Percentiles rank a stretch among this genome's conserved stretches.
phyloP scores from a whole-genome alignment of 2,888 invertebrate species.

The Leptinotarsa tumamoca region DNA sequence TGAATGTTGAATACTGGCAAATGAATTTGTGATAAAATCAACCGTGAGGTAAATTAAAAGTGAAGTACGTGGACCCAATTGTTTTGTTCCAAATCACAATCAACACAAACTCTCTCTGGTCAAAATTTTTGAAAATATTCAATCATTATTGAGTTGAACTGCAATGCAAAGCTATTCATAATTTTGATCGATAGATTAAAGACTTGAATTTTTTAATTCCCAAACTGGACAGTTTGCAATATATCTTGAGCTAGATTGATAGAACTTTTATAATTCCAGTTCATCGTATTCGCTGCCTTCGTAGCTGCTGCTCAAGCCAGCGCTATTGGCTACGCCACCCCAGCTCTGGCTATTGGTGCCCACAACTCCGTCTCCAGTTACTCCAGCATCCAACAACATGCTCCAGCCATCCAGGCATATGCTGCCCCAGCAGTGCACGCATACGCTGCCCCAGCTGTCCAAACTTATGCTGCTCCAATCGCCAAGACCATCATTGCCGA shows the following conservation, averaged over 20 bases:
- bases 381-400: slow-evolving; percentile 36
- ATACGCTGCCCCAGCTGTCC: slow-evolving; percentile 41
- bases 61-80: no score
- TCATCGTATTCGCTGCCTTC: slow-evolving; percentile 46
- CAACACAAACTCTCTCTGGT: no score
- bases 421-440: slow-evolving; percentile 45
- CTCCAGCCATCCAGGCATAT: slow-evolving; percentile 25
- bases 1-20: no score
- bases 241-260: neutral
- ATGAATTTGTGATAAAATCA: no score
- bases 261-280: slow-evolving; percentile 32
- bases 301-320: slow-evolving; percentile 45
- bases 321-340: slow-evolving; percentile 37
- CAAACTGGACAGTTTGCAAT: neutral
- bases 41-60: no score
- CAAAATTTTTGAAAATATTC: no score
- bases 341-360: slow-evolving; percentile 20
- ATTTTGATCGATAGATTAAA: no score
- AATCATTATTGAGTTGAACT: no score
- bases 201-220: no score
- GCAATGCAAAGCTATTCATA: no score
- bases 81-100: no score
- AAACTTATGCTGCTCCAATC: slow-evolving; percentile 52
- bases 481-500: slow-evolving; percentile 47
- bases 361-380: slow-evolving; percentile 38